Conservation (phyloP, 2,797 vertebrate genomes). For the Mastacembelus armatus region DNA sequence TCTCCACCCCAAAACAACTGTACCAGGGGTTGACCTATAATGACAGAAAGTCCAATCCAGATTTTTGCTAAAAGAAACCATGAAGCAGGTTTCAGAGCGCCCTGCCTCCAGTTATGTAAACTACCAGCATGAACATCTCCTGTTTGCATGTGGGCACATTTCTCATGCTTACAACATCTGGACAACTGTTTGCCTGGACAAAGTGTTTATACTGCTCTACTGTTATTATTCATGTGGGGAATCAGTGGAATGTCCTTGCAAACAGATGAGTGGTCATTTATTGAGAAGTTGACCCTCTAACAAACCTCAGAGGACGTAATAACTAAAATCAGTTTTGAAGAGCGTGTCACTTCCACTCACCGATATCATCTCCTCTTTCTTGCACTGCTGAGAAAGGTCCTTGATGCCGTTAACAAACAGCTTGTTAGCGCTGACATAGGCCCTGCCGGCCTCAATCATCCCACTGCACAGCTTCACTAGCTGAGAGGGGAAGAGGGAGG, state of each 20-base stretch:
- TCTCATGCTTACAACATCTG: conserved; percentile 53
- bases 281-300: conserved; percentile 11
- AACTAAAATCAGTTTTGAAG: background rate
- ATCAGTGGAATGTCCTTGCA: conserved; percentile 54
- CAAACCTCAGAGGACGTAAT: background rate
- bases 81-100: conserved; percentile 48
- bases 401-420: conserved; percentile 94
- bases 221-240: conserved; percentile 51
- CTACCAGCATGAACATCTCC: conserved; percentile 49
- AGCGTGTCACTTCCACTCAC: conserved; percentile 77
- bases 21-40: background rate
- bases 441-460: conserved; percentile 94
- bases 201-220: conserved; percentile 42
- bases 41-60: conserved; percentile 35
- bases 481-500: conserved; percentile 64
- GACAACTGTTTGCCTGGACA: conserved; percentile 47
- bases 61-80: conserved; percentile 42
- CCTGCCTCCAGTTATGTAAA: conserved; percentile 44
- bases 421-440: conserved; percentile 94
- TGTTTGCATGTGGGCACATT: conserved; percentile 34
- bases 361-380: conserved; percentile 94
- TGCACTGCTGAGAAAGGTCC: conserved; percentile 95
- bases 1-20: background rate
- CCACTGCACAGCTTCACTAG: conserved; percentile 97
- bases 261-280: conserved; percentile 20